Evolutionary conservation across 2,888 invertebrate genomes (phyloP).

Genomic region (Stenichneumon culpator): DNA sequence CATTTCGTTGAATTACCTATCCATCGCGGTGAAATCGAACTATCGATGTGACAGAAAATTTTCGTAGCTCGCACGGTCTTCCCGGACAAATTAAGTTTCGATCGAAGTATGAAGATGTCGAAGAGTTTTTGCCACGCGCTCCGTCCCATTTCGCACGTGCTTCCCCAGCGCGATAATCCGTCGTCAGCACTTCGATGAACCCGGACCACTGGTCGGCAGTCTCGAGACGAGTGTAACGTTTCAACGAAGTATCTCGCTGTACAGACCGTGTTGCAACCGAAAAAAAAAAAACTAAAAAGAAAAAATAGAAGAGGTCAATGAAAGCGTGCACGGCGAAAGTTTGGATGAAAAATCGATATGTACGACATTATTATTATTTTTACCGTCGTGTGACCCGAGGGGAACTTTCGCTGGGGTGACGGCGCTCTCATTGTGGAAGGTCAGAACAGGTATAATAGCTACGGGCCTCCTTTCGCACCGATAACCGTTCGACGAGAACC

Average conservation of each 20-base stretch:
- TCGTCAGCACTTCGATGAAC: constrained; percentile 4
- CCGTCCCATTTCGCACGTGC: constrained; percentile 4
- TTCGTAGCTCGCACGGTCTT: background rate
- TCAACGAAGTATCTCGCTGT: background rate
- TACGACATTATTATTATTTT: constrained; percentile 4
- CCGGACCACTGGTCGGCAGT: background rate
- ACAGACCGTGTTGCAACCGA: background rate
- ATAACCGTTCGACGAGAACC: constrained; percentile 34
- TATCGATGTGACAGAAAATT: background rate
- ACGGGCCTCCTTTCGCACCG: constrained; percentile 28
- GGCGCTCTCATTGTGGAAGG: constrained; percentile 59
- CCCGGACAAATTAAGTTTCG: background rate
- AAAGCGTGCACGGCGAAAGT: background rate
- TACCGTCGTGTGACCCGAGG: constrained; percentile 5
- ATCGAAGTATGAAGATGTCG: background rate
- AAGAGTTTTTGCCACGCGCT: background rate
- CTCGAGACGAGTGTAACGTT: background rate
- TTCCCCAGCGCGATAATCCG: background rate
- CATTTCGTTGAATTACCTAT: background rate
- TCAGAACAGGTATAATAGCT: constrained; percentile 45
- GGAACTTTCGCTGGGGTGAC: constrained; percentile 53
- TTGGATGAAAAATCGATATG: background rate
- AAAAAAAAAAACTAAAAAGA: background rate
- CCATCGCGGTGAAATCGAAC: background rate
- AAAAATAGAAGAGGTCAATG: background rate